These are phyloP conservation scores for Drosophila subpulchrella DNA, from an alignment of 1,140 invertebrate species.

Conservation along the genomic window DNA sequence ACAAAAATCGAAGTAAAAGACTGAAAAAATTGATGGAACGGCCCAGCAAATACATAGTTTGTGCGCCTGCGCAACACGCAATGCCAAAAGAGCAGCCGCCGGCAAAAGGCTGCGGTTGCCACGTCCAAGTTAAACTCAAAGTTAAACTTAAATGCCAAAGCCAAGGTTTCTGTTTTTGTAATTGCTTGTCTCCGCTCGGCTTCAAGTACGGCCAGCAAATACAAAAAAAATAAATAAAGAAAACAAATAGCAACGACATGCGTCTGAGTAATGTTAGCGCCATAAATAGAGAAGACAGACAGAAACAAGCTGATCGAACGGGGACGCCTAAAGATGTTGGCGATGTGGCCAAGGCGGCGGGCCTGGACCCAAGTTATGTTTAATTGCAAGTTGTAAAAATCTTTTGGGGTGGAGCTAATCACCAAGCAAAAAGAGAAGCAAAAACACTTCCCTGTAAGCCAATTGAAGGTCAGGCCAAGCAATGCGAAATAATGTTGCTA, in stretches of 20 bases:
- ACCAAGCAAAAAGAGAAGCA: conserved; percentile 19
- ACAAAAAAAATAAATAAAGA: neutral
- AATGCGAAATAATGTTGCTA: neutral
- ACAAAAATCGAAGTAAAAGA: conserved; percentile 17
- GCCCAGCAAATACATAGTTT: neutral
- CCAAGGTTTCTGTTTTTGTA: conserved; percentile 54
- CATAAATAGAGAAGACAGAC: conserved; percentile 48
- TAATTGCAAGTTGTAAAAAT: conserved; percentile 65
- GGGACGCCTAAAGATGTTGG: neutral
- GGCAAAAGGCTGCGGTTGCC: conserved; percentile 12
- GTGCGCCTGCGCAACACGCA: conserved; percentile 56
- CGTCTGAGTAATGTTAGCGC: conserved; percentile 59
- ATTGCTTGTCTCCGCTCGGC: conserved; percentile 47
- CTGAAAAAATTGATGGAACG: conserved; percentile 1
- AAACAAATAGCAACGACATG: conserved; percentile 17
- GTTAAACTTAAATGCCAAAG: conserved; percentile 35
- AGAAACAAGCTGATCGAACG: conserved; percentile 9
- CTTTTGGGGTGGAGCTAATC: conserved; percentile 51
- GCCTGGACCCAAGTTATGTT: conserved; percentile 29
- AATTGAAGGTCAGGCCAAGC: conserved; percentile 28
- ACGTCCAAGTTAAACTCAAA: neutral
- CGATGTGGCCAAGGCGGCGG: neutral
- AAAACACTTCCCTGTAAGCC: conserved; percentile 19
- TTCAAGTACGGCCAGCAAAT: conserved; percentile 46
- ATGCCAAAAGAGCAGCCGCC: conserved; percentile 48